Evolutionary conservation across 1,140 invertebrate genomes (phyloP).

Genomic region (Zaprionus taronus): DNA sequence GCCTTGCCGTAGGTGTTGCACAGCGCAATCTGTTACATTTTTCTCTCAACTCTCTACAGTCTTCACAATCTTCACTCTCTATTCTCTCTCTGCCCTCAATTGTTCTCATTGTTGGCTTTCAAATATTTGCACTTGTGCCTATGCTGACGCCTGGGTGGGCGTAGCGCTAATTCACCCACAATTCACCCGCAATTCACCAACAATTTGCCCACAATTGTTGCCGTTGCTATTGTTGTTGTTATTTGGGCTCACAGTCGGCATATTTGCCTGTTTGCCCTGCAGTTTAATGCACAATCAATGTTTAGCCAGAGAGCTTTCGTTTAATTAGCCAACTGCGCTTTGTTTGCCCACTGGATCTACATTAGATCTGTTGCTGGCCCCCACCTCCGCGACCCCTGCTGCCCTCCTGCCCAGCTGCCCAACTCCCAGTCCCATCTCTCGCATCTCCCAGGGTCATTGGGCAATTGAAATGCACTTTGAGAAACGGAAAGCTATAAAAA

Average conservation of each 20-base stretch:
- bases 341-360: constrained; percentile 33
- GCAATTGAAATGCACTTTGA: constrained; percentile 56
- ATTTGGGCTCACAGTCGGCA: constrained; percentile 29
- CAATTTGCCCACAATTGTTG: constrained; percentile 65
- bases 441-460: constrained; percentile 48
- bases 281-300: constrained; percentile 78
- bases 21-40: constrained; percentile 79
- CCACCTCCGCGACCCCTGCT: no score
- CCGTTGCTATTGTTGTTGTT: constrained; percentile 12
- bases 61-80: neutral
- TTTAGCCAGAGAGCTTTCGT: constrained; percentile 66
- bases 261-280: constrained; percentile 69
- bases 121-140: constrained; percentile 78
- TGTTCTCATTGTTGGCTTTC: constrained; percentile 64
- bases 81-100: constrained; percentile 42
- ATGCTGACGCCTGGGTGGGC: neutral
- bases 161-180: constrained; percentile 67
- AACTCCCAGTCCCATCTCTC: neutral
- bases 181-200: constrained; percentile 68
- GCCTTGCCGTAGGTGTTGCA: constrained; percentile 63
- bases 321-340: constrained; percentile 74
- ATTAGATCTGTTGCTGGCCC: constrained; percentile 2
- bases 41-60: constrained; percentile 39
- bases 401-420: neutral
- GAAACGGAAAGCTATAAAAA: constrained; percentile 43